A percentile compares a stretch with the other conserved stretches of the same genome.
Evolutionary conservation across 2,797 vertebrate species (phyloP).

Genomic region (Pygocentrus nattereri): DNA sequence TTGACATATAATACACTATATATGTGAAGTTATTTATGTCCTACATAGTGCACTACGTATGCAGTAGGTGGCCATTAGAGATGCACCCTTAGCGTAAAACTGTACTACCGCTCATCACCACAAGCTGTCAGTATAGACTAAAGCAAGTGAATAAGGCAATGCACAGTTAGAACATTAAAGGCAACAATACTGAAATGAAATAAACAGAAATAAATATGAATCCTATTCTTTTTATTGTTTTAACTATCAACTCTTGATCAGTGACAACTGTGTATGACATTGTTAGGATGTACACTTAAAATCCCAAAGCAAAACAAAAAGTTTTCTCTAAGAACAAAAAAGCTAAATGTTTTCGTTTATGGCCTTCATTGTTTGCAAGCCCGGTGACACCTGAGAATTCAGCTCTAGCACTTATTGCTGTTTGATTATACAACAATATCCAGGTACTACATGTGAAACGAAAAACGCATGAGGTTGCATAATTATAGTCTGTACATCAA

Average conservation of each 20-base stretch:
- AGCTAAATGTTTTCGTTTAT: constrained; percentile 10
- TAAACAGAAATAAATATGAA: background rate
- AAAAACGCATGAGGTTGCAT: constrained; percentile 52
- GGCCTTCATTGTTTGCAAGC: constrained; percentile 45
- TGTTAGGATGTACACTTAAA: constrained; percentile 20
- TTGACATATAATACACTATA: too few relatives aligned
- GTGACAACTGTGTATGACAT: constrained; percentile 14
- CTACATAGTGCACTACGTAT: too few relatives aligned
- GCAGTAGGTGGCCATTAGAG: too few relatives aligned
- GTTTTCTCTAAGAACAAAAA: constrained; percentile 10
- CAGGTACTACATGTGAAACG: constrained; percentile 23
- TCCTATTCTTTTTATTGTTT: constrained; percentile 20
- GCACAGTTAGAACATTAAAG: background rate
- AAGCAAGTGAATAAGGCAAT: background rate
- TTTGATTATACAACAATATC: constrained; percentile 46
- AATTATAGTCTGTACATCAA: constrained; percentile 33
- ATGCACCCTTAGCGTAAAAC: background rate
- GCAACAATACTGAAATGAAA: background rate
- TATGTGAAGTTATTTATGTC: too few relatives aligned
- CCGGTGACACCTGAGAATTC: constrained; percentile 48
- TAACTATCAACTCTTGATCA: constrained; percentile 25
- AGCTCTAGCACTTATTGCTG: constrained; percentile 56
- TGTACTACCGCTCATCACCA: constrained; percentile 15
- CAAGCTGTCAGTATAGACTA: constrained; percentile 27
- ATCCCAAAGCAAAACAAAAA: constrained; percentile 37